These are phyloP conservation scores for Gallinago media DNA, from an alignment of 2,113 vertebrate species.

Conservation along the genomic window DNA sequence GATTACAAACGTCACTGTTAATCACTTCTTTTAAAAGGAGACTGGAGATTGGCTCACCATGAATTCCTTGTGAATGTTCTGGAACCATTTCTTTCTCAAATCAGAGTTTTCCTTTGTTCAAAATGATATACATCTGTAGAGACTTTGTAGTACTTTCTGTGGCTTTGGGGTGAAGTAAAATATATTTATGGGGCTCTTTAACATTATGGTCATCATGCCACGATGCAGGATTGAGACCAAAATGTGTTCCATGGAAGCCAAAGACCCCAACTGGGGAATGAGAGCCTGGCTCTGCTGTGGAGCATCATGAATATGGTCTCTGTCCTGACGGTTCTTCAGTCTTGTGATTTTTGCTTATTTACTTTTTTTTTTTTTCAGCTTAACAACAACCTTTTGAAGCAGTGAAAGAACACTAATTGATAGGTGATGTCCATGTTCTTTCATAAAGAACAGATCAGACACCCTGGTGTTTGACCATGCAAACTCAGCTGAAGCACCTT, in stretches of 20 bases:
- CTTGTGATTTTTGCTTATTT: background rate
- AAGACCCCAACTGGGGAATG: accelerated
- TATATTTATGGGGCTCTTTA: background rate
- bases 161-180: background rate
- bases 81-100: background rate
- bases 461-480: background rate
- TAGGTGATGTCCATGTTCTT: background rate
- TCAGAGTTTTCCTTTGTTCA: background rate
- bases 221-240: background rate
- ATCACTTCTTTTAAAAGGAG: background rate
- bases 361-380: background rate
- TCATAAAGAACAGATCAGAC: background rate
- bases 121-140: background rate
- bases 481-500: background rate
- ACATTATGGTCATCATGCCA: background rate
- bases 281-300: background rate
- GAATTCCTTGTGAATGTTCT: background rate
- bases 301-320: background rate
- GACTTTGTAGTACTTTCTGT: background rate
- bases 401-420: too few relatives aligned
- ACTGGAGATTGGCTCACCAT: background rate
- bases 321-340: background rate
- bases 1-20: accelerated
- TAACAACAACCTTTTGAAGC: background rate
- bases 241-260: background rate